These are phyloP conservation scores for Oryzias curvinotus DNA, from an alignment of 2,113 vertebrate species.

Conservation along the genomic window DNA sequence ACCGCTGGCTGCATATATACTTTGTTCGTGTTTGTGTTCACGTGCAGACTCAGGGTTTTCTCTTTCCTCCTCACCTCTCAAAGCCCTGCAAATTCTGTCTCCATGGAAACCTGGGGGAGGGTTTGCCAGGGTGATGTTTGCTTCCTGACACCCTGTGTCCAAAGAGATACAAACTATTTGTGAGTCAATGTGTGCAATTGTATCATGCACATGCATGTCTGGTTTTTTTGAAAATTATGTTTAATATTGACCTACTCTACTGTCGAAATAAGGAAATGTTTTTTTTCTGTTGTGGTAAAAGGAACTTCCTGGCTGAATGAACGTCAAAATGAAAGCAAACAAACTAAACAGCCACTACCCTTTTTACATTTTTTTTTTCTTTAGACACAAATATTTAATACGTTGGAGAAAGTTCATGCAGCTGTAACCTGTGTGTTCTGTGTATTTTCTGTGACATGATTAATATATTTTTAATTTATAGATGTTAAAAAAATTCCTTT, in stretches of 20 bases:
- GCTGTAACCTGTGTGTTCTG: neutral
- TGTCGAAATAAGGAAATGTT: neutral
- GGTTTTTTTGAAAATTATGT: slow-evolving; percentile 3
- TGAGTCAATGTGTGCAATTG: slow-evolving; percentile 19
- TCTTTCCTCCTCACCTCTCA: slow-evolving; percentile 41
- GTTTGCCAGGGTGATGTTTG: slow-evolving; percentile 46
- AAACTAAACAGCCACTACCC: too few species aligned
- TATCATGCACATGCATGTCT: slow-evolving; percentile 2
- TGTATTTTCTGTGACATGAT: slow-evolving; percentile 35
- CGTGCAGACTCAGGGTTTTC: slow-evolving; percentile 53
- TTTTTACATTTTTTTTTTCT: too few species aligned
- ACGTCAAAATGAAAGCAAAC: too few species aligned
- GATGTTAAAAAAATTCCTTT: too few species aligned
- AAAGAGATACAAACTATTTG: slow-evolving; percentile 53
- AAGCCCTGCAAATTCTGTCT: slow-evolving; percentile 56
- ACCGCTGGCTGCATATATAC: neutral
- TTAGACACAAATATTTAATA: too few species aligned
- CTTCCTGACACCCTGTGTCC: slow-evolving; percentile 68
- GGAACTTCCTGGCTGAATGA: too few species aligned
- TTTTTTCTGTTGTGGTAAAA: neutral
- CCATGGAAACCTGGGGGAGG: slow-evolving; percentile 55
- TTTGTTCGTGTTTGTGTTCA: slow-evolving; percentile 16
- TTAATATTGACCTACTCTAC: neutral
- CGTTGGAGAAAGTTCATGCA: too few species aligned
- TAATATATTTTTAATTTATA: neutral